These are phyloP conservation scores for Drosophila nasuta DNA, from an alignment of 1,140 invertebrate species.

Conservation along the genomic window DNA sequence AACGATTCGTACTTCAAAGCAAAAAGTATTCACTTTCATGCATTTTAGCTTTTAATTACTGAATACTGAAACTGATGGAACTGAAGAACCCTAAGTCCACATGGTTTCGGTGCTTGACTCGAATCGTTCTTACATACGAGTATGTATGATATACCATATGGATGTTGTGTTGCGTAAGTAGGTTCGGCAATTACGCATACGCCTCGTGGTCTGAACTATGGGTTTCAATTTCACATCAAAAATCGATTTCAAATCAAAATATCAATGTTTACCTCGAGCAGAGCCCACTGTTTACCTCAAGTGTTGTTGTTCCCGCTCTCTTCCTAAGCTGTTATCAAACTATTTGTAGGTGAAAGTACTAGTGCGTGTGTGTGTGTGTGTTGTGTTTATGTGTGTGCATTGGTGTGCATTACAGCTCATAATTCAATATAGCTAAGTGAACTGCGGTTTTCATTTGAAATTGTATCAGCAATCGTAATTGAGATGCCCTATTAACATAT, in stretches of 20 bases:
- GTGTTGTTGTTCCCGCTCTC: conserved; percentile 26
- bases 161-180: not conserved
- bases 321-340: conserved; percentile 57
- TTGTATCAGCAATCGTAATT: not conserved
- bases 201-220: conserved; percentile 26
- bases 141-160: conserved; percentile 10
- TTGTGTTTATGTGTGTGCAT: conserved; percentile 2
- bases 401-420: conserved; percentile 24
- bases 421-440: conserved; percentile 40
- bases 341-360: conserved; percentile 52
- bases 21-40: conserved; percentile 61
- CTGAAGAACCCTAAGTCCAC: conserved; percentile 29
- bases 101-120: conserved; percentile 17
- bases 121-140: not conserved
- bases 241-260: conserved; percentile 66
- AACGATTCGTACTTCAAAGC: conserved; percentile 51
- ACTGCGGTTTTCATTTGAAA: conserved; percentile 7
- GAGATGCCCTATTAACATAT: not conserved
- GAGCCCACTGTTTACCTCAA: conserved; percentile 49
- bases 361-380: not conserved
- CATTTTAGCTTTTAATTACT: conserved; percentile 64
- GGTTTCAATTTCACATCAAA: conserved; percentile 65
- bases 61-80: not conserved
- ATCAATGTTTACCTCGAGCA: conserved; percentile 67
- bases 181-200: conserved; percentile 38